These are phyloP conservation scores for Bombus polaris DNA, from an alignment of 1,140 invertebrate species.

Conservation along the genomic window DNA sequence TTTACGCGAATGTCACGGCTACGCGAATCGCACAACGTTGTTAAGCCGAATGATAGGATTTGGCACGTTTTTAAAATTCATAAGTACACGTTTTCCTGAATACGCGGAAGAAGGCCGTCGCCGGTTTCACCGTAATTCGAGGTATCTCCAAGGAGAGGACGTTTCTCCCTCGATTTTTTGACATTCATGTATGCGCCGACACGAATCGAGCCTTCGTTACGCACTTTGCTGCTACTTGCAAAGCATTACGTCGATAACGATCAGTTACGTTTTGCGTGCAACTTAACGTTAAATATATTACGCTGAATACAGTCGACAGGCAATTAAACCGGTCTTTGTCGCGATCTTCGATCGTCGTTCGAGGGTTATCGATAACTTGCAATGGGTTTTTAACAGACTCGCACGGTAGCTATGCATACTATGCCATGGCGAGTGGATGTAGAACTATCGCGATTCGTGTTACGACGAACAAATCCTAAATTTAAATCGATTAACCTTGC, in stretches of 20 bases:
- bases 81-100: not conserved
- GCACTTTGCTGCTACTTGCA: not conserved
- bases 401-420: no score
- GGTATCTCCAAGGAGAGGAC: not conserved
- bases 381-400: no score
- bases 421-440: no score
- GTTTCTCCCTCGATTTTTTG: not conserved
- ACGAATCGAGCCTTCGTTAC: not conserved
- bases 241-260: not conserved
- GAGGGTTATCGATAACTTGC: no score
- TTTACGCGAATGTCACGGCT: constrained; percentile 19
- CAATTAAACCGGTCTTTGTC: not conserved
- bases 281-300: not conserved
- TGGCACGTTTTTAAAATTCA: constrained; percentile 30
- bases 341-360: no score
- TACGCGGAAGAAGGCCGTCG: not conserved
- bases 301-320: not conserved
- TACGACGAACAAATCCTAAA: no score
- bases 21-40: not conserved
- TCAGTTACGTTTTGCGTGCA: not conserved
- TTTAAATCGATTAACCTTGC: no score
- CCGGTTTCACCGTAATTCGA: not conserved
- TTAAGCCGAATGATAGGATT: constrained; percentile 13
- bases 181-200: not conserved
- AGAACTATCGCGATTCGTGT: no score